Conservation (phyloP, 2,888 invertebrate species). For the Cephus pygmeus region DNA sequence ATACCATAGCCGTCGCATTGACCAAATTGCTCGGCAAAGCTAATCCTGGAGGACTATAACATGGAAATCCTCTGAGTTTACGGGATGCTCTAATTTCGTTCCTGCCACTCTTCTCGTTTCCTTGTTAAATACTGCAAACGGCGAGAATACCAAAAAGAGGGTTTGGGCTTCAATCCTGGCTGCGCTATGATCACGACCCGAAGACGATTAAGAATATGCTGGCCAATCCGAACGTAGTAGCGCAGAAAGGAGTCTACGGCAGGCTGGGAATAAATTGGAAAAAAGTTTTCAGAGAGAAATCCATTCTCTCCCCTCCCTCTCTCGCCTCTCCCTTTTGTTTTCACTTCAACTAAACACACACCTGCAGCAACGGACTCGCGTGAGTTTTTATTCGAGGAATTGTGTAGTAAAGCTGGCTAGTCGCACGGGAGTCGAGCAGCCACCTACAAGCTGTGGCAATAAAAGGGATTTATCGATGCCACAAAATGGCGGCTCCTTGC, state of each 20-base stretch:
- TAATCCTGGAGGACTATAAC: slow-evolving; percentile 28
- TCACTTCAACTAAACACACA: not conserved
- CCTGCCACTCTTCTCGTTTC: not conserved
- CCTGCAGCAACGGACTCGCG: slow-evolving; percentile 7
- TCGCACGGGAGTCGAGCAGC: slow-evolving; percentile 12
- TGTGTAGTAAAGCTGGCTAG: slow-evolving; percentile 16
- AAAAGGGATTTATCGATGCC: slow-evolving; percentile 58
- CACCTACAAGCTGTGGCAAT: slow-evolving; percentile 34
- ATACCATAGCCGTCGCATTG: slow-evolving; percentile 13
- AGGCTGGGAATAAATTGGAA: not conserved
- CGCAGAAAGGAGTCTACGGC: not conserved
- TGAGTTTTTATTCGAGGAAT: slow-evolving; percentile 35
- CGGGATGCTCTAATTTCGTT: not conserved
- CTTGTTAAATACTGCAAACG: not conserved
- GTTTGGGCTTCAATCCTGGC: not conserved
- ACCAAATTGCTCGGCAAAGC: slow-evolving; percentile 40
- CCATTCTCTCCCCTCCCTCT: slow-evolving; percentile 2
- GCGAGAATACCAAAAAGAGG: not conserved
- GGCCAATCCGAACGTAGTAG: not conserved
- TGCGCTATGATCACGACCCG: not conserved
- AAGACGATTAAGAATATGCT: not conserved
- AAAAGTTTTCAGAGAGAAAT: not conserved
- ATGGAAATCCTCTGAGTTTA: not conserved
- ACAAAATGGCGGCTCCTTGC: slow-evolving; percentile 48
- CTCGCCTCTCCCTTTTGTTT: slow-evolving; percentile 15